Evolutionary conservation across 2,888 invertebrate genomes (phyloP), one percentile per base, ranked within the genome.

Genomic region (Physocephala rufipes): DNA sequence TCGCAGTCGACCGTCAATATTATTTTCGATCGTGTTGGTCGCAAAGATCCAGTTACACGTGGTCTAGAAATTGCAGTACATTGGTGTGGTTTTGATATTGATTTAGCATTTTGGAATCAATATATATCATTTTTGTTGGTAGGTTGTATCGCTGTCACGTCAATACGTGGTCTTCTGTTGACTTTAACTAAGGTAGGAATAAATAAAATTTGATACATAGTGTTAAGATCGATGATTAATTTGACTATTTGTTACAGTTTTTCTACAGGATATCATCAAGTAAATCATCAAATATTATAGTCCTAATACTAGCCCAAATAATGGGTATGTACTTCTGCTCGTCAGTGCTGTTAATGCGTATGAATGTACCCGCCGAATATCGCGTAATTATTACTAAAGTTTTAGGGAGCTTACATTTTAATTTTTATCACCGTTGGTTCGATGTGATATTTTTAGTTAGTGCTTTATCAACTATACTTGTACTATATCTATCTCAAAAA

Each of bases 311-410:
- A 58, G 99, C 99, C 1, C 98, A 99, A 88, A 95, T 99, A 79
- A 99, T 99, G 99, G 99, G 99, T 51, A 99, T 99, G 99, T 99
- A 99, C 84, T 99, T 99, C 87, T 96, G 99, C 68, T 98, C 98
- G 0, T 97, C 96, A 0, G 99, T 99, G 0, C 89, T 99, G 0
- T 87, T 99, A 53, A 96, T 99, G 92, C 88, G 99, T 43, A 99
- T 99, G 99, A 99, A 99, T 84, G 97, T 99, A 96, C 99, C 99
- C 0, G 91, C 94, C 0, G 97, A 99, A 85, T 99, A 99, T 86
- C 90, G 99, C 49, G 92, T 92, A 62, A 99, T 99, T 65, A 90
- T 90, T 70, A 90, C 90, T 0, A 90, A 90, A 88, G 99, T 99
- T 0, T 86, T 99, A 21, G 99, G 99, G 0, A 98, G 98, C 83